These are phyloP conservation scores for Rhopalosiphum maidis DNA, from an alignment of 1,140 invertebrate species.

Conservation along the genomic window DNA sequence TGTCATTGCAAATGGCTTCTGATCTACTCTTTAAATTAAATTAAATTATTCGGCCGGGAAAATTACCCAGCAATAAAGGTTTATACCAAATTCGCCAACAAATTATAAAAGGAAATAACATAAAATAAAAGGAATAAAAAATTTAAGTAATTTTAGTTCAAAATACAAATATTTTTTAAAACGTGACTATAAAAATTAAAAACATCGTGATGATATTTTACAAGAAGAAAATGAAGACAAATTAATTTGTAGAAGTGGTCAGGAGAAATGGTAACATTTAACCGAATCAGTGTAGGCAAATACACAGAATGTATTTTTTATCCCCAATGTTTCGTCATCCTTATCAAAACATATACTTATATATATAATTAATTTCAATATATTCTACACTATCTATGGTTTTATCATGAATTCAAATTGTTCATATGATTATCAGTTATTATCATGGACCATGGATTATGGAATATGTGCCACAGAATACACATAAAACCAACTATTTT, in stretches of 20 bases:
- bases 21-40: background rate
- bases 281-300: slow-evolving; percentile 44
- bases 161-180: slow-evolving; percentile 3
- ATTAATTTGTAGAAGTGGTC: slow-evolving; percentile 32
- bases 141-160: background rate
- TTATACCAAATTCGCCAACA: slow-evolving; percentile 21
- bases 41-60: background rate
- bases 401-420: background rate
- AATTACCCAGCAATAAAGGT: background rate
- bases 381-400: too few relatives aligned
- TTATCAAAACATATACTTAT: background rate
- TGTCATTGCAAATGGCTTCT: slow-evolving; percentile 54
- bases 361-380: background rate
- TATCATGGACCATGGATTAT: background rate
- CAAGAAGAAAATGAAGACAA: slow-evolving; percentile 10
- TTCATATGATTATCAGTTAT: background rate
- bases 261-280: background rate
- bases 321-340: slow-evolving; percentile 3
- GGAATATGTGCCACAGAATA: too few relatives aligned
- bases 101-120: background rate
- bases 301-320: background rate
- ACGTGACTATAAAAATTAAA: slow-evolving; percentile 38
- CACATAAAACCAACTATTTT: too few relatives aligned
- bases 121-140: background rate
- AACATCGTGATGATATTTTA: slow-evolving; percentile 52